Conservation (phyloP, 1,140 invertebrate species). For the Bradysia coprophila region DNA sequence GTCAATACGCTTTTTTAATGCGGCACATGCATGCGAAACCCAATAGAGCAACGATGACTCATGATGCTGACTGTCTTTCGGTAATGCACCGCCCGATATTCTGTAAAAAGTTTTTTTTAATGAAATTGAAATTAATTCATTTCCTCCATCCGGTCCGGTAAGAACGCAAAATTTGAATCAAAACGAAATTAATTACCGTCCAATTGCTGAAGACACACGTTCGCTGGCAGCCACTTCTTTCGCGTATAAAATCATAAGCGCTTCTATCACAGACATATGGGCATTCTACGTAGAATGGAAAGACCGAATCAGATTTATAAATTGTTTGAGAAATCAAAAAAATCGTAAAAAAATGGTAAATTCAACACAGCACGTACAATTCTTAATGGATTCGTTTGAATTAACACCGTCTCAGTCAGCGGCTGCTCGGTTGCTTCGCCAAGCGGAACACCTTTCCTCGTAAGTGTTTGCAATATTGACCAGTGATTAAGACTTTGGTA, state of each 20-base stretch:
- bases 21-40: constrained; percentile 72
- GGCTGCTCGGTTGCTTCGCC: constrained; percentile 65
- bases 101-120: constrained; percentile 5
- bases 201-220: constrained; percentile 66
- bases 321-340: not conserved
- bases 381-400: constrained; percentile 88
- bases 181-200: no score
- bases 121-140: not conserved
- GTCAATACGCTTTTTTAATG: constrained; percentile 42
- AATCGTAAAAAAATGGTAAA: not conserved
- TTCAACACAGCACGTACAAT: constrained; percentile 48
- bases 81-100: constrained; percentile 21
- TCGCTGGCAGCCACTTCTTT: constrained; percentile 84
- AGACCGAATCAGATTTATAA: no score
- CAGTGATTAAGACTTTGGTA: constrained; percentile 89
- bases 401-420: constrained; percentile 89
- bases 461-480: constrained; percentile 81
- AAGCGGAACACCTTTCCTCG: constrained; percentile 78
- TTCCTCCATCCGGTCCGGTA: not conserved
- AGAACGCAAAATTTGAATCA: constrained; percentile 10
- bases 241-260: constrained; percentile 87
- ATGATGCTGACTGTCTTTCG: constrained; percentile 39
- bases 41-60: constrained; percentile 81
- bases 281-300: constrained; percentile 60
- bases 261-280: constrained; percentile 93